Percentiles rank a stretch among this genome's conserved stretches.
Evolutionary conservation across 2,888 invertebrate species (phyloP).

Genomic region (Escarpia spicata): DNA sequence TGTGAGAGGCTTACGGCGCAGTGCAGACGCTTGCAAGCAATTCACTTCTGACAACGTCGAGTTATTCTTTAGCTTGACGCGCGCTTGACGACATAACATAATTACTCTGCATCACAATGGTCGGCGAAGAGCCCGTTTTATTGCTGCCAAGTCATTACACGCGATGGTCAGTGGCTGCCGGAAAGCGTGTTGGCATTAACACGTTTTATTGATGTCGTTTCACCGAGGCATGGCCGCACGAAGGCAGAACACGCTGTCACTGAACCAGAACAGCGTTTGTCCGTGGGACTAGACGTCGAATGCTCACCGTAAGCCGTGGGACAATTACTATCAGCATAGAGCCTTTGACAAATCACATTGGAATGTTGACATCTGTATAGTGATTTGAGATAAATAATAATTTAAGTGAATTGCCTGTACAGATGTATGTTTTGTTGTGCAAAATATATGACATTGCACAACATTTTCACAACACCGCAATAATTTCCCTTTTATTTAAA

Average conservation of each 20-base stretch:
- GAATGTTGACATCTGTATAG: neutral
- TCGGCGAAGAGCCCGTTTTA: neutral
- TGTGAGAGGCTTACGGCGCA: neutral
- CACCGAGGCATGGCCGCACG: neutral
- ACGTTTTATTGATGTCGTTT: neutral
- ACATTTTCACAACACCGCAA: neutral
- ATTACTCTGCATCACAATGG: neutral
- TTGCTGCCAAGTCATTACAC: neutral
- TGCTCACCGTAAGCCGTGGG: neutral
- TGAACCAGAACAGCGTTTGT: neutral
- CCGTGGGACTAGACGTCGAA: neutral
- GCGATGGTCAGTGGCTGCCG: neutral
- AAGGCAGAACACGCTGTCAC: neutral
- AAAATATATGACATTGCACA: neutral
- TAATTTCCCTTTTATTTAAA: neutral
- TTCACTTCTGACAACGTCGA: neutral
- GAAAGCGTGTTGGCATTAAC: neutral
- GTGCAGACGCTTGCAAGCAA: neutral
- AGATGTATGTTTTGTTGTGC: neutral
- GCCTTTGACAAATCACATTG: neutral
- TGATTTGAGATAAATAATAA: neutral
- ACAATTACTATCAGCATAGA: neutral
- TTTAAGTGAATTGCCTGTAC: neutral
- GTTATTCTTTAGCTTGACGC: neutral
- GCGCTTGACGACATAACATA: neutral